Conservation (phyloP, 2,113 vertebrate species). For the Cettia cetti region DNA sequence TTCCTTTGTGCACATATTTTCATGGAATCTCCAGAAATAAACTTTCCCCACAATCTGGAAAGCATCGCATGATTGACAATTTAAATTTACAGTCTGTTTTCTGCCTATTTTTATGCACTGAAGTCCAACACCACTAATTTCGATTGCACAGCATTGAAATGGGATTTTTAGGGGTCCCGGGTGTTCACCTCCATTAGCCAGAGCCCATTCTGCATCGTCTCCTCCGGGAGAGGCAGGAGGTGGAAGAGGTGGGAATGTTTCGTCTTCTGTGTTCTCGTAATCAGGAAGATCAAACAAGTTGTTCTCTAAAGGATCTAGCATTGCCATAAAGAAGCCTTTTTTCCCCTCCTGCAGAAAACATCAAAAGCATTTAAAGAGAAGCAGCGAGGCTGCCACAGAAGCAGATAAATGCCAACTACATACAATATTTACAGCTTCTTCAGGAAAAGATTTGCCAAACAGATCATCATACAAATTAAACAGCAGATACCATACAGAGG, state of each 20-base stretch:
- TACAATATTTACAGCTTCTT: background rate
- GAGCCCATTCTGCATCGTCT: slow-evolving; percentile 57
- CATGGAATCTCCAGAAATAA: background rate
- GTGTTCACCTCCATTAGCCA: slow-evolving; percentile 68
- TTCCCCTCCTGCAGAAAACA: background rate
- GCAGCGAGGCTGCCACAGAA: background rate
- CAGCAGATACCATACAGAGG: background rate
- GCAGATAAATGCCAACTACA: background rate
- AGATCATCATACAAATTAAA: fast-evolving
- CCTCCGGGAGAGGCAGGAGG: slow-evolving; percentile 83
- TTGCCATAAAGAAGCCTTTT: background rate
- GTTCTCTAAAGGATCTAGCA: slow-evolving; percentile 73
- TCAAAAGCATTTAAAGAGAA: background rate
- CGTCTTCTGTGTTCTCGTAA: slow-evolving; percentile 79
- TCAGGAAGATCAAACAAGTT: slow-evolving; percentile 70
- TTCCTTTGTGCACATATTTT: background rate
- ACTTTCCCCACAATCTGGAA: background rate
- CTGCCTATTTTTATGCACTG: background rate
- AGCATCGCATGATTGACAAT: fast-evolving
- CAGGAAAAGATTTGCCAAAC: background rate
- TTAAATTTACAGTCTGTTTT: background rate
- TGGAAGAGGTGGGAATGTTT: slow-evolving; percentile 84
- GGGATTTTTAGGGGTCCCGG: background rate
- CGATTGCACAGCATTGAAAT: background rate
- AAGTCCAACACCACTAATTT: background rate